phyloP scores from a whole-genome alignment of 2,113 vertebrate species.

The Ophiodon elongatus region DNA sequence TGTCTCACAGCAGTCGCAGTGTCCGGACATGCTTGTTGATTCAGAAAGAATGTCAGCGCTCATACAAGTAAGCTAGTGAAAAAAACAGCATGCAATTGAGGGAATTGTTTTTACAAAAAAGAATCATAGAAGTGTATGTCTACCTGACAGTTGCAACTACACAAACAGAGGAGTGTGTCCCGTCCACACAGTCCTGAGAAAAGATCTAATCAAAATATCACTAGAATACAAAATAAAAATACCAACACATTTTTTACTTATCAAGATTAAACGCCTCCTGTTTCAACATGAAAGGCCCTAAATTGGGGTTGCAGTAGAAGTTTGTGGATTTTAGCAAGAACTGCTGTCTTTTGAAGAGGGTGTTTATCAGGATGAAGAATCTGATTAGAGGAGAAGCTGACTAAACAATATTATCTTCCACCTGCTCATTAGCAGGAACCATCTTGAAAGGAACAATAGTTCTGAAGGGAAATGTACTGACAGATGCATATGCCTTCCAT shows the following conservation, averaged over 20 bases:
- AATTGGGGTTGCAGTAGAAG: neutral
- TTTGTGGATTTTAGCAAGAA: slow-evolving; percentile 14
- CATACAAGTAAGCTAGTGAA: neutral
- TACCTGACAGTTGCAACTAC: neutral
- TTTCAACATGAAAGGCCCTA: neutral
- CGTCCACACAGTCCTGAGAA: neutral
- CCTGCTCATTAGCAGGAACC: slow-evolving; percentile 40
- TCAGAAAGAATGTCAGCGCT: neutral
- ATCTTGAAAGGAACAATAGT: slow-evolving; percentile 41
- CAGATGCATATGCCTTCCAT: slow-evolving; percentile 3
- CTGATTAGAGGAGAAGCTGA: slow-evolving; percentile 31
- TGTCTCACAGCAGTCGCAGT: neutral
- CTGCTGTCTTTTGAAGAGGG: neutral
- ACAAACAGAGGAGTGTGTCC: neutral
- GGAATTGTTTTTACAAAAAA: neutral
- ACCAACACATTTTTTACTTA: neutral
- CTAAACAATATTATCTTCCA: slow-evolving; percentile 34
- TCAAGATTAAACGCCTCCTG: neutral
- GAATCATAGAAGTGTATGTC: neutral
- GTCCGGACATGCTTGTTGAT: neutral
- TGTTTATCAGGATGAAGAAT: slow-evolving; percentile 19
- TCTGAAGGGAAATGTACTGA: slow-evolving; percentile 26
- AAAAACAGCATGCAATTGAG: neutral
- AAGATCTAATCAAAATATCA: slow-evolving; percentile 6
- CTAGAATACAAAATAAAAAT: neutral